A percentile compares a stretch with the other conserved stretches of the same genome.
phyloP scores from a whole-genome alignment of 2,113 vertebrate species.

The Clarias gariepinus region DNA sequence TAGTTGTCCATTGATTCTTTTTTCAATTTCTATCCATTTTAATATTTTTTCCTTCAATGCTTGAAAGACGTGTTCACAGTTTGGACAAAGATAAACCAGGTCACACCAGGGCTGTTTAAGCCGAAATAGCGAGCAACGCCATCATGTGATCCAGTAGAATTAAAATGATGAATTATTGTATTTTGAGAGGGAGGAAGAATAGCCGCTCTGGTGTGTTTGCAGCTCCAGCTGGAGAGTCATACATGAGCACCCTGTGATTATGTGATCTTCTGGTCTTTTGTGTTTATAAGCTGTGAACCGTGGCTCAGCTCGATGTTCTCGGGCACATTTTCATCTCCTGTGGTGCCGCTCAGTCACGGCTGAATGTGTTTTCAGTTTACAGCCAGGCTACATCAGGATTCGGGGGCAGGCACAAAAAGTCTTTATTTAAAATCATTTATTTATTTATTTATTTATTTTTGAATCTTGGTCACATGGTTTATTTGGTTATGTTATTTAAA shows the following conservation, averaged over 20 bases:
- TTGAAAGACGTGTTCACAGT: slow-evolving; percentile 2
- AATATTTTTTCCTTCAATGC: not conserved
- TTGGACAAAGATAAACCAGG: too few relatives aligned
- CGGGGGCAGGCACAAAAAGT: not conserved
- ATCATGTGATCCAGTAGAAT: not conserved
- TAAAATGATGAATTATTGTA: not conserved
- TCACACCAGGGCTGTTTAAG: not conserved
- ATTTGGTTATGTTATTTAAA: not conserved
- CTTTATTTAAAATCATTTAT: not conserved
- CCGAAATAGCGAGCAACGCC: not conserved
- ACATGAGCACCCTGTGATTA: not conserved
- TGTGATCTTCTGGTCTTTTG: slow-evolving; percentile 20
- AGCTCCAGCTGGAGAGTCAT: slow-evolving; percentile 2
- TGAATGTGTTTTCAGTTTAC: slow-evolving; percentile 5
- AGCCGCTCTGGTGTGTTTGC: not conserved
- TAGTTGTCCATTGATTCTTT: slow-evolving; percentile 2
- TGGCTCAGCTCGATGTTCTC: slow-evolving; percentile 3
- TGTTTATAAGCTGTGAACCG: slow-evolving; percentile 20
- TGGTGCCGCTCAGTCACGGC: slow-evolving; percentile 2
- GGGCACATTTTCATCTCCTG: not conserved
- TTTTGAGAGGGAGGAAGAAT: not conserved
- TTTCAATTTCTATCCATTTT: not conserved
- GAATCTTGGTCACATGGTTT: not conserved
- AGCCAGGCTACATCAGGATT: not conserved
- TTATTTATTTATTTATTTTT: not conserved